Percentiles rank a stretch among this genome's conserved stretches.
Conservation (phyloP, 2,113 vertebrate species). For the Oncorhynchus gorbuscha region DNA sequence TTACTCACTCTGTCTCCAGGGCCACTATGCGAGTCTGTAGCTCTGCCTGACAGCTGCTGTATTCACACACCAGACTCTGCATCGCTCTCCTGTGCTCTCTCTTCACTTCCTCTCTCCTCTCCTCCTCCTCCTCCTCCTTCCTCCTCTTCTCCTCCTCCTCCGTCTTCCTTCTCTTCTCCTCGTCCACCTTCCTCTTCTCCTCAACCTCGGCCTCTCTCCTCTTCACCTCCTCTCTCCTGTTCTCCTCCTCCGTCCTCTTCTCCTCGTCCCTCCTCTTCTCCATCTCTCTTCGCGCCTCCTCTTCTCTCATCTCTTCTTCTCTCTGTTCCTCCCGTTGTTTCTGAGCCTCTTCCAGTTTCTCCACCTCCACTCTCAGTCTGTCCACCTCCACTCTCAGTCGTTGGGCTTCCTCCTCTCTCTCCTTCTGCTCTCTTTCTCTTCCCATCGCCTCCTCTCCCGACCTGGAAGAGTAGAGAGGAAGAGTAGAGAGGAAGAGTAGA, state of each 20-base stretch:
- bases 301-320: constrained; percentile 34
- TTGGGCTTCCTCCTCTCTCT: constrained; percentile 1
- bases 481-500: neutral
- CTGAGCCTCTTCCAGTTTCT: constrained; percentile 69
- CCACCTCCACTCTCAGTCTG: constrained; percentile 71
- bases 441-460: constrained; percentile 27
- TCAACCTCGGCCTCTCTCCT: constrained; percentile 71
- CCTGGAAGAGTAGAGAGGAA: constrained; percentile 29
- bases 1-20: constrained; percentile 83
- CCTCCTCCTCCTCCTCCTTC: constrained; percentile 70
- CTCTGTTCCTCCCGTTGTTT: constrained; percentile 65
- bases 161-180: constrained; percentile 24
- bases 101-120: constrained; percentile 75
- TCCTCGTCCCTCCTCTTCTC: constrained; percentile 73
- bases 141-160: constrained; percentile 1
- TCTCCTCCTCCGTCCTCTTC: constrained; percentile 76
- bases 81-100: constrained; percentile 80
- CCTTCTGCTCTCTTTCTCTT: constrained; percentile 26
- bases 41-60: constrained; percentile 78
- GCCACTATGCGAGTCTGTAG: constrained; percentile 86
- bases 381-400: constrained; percentile 66
- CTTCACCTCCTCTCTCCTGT: constrained; percentile 62
- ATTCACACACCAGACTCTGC: constrained; percentile 82
- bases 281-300: constrained; percentile 41
- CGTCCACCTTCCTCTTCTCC: constrained; percentile 69